Base-by-base conservation (phyloP, 2,113 vertebrate genomes). In the Sphaerodactylus townsendi region DNA sequence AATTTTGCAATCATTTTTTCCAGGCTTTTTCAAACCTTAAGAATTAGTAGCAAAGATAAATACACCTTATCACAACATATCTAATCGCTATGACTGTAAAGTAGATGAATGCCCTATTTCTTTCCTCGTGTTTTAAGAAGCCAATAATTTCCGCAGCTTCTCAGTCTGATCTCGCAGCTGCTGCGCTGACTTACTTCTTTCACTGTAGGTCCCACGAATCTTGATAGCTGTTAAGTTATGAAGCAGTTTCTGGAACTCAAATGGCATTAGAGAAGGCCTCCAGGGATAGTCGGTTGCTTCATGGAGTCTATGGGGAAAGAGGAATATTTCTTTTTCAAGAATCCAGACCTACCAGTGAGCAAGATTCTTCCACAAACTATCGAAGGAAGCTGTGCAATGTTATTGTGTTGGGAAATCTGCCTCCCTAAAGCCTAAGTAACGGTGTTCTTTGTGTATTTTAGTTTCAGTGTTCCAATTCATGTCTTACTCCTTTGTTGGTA, bases 201-300 rank as follows among this genome's bases (percentile, higher is more conserved):
- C 97, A 3, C 98, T 99, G 92, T 99, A 99, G 0, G 98, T 99
- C 56, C 98, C 98, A 0, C 98, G 97, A 92, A 99, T 98, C 94
- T 98, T 99, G 90, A 99, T 93, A 79, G 98, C 94, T 1, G 98
- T 99, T 92, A 99, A 95, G 77, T 99, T 99, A 87, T 97, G 96
- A 9, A 99, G 97, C 89, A 99, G 97, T 85, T 98, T 99, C 96
- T 99, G 98, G 96, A 99, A 99, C 66, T 99, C 97, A 0, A 97
- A 95, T 28, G 98, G 95, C 0, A 94, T 95, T 77, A 99, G 93
- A 75, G 93, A n/a, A 13, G 99, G 99, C 82, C 96, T 97, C 99
- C 98, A 99, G 0, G 98, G 97, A 77, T 99, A 98, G 89, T 98
- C 98, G 0, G 98, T 93, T 77, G 96, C 97, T 92, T 99, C 97